Conservation (phyloP, 2,797 vertebrate species). For the Pangasius djambal region DNA sequence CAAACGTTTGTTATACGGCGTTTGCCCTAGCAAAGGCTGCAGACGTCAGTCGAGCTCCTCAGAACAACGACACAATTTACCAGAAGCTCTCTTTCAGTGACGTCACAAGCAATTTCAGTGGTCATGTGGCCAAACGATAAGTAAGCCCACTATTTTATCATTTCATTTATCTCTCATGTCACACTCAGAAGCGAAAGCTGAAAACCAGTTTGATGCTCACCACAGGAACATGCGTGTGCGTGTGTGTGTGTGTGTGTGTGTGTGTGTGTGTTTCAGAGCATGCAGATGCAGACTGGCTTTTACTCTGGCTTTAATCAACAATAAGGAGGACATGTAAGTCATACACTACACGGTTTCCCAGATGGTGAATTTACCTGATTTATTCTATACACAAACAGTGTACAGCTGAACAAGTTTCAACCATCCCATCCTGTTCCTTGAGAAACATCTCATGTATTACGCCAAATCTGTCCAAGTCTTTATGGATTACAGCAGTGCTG, state of each 20-base stretch:
- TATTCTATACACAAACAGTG: neutral
- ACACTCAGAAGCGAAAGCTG: conserved; percentile 20
- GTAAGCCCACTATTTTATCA: conserved; percentile 5
- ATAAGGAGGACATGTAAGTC: neutral
- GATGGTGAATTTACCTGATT: neutral
- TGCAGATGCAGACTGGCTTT: neutral
- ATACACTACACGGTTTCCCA: neutral
- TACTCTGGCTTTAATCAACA: neutral
- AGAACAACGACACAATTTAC: neutral
- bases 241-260: neutral
- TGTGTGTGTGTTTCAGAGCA: neutral
- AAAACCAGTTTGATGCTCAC: conserved; percentile 4
- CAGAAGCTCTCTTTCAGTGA: conserved; percentile 12
- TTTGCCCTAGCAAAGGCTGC: neutral
- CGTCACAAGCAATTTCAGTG: neutral
- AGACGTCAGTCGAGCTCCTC: conserved; percentile 9
- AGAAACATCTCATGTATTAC: too few relatives aligned
- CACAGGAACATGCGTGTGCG: conserved; percentile 8
- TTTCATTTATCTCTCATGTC: neutral
- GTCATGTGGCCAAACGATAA: conserved; percentile 13
- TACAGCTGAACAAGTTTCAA: too few relatives aligned
- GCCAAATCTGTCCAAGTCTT: neutral
- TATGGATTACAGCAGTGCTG: neutral
- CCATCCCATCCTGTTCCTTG: neutral
- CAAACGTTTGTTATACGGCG: too few relatives aligned